Evolutionary conservation across 92 coral and sea anemone genomes (phyloP), one percentile per base, ranked within the genome.

Genomic region (Palythoa grandiflora): DNA sequence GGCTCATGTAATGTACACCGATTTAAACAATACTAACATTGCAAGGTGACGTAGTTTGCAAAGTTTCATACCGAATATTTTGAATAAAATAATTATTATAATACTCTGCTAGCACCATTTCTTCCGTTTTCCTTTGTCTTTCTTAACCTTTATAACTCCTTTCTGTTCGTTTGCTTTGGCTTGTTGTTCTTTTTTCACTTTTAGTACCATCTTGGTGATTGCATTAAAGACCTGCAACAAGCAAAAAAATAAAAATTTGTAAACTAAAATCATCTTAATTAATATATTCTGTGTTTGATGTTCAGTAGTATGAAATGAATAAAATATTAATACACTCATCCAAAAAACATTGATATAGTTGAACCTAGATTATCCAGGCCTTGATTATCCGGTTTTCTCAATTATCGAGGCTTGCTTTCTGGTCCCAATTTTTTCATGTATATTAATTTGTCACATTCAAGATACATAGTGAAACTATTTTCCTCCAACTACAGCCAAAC

Each of bases 151-250:
- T 65, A 95, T 87, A 11, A 91, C 90, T 50, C 95, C 95, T 39
- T 90, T 68, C 74, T 96, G 94, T 78, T 93, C 93, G 47, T 90
- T 91, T 54, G 94, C 95, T 87, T 92, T 92, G 5, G 93, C 96
- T 81, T 88, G 92, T 70, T 95, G 94, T 73, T 92, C 99, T 80
- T 97, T 97, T 89, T 96, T 96, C 85, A 90, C 93, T 68, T 80
- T 90, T 85, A 97, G 92, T 72, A 97, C 99, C 89, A 91, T 89
- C 74, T 93, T 91, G 37, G 99, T 97, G 84, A 97, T 95, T 85
- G 96, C 92, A 80, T 89, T 94, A 89, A 97, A 97, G 80, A 97
- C 98, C 99, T 97, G 35, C 14, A 9, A n/a, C 17, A n/a, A 1
- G 48, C 9, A 93, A 88, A 73, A n/a, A 40, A 60, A 28, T n/a